These are phyloP conservation scores for Manis crassicaudata DNA, from an alignment of 2,797 vertebrate genomes.

Conservation along the genomic window DNA sequence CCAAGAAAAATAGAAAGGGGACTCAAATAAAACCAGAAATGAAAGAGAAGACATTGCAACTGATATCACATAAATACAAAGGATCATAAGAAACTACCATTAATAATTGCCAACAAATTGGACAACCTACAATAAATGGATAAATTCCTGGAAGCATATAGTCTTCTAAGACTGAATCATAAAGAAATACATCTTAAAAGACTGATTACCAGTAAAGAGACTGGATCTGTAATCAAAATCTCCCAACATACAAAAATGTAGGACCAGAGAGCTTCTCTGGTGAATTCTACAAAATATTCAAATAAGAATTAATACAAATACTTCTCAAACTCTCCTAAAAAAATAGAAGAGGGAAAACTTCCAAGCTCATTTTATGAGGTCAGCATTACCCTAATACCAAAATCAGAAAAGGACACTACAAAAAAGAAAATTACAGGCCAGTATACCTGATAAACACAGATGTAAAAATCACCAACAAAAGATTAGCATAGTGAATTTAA, in stretches of 20 bases:
- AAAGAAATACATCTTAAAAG: neutral
- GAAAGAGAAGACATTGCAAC: neutral
- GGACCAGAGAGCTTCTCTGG: neutral
- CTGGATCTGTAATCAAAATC: neutral
- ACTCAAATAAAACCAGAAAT: neutral
- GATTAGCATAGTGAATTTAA: neutral
- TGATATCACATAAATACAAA: neutral
- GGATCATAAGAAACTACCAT: no score
- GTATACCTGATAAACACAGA: neutral
- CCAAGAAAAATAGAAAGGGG: neutral
- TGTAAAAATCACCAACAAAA: neutral
- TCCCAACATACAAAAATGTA: neutral
- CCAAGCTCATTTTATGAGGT: neutral
- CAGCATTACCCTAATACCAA: neutral
- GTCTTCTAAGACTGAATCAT: neutral
- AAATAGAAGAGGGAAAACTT: neutral
- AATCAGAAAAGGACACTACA: neutral
- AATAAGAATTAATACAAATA: neutral
- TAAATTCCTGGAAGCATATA: neutral
- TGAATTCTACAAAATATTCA: neutral
- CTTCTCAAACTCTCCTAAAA: neutral
- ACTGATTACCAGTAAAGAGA: neutral
- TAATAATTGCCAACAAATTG: neutral
- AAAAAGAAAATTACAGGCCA: neutral
- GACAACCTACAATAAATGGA: neutral